Conservation (phyloP, 2,113 vertebrate species). For the Myotis davidii region DNA sequence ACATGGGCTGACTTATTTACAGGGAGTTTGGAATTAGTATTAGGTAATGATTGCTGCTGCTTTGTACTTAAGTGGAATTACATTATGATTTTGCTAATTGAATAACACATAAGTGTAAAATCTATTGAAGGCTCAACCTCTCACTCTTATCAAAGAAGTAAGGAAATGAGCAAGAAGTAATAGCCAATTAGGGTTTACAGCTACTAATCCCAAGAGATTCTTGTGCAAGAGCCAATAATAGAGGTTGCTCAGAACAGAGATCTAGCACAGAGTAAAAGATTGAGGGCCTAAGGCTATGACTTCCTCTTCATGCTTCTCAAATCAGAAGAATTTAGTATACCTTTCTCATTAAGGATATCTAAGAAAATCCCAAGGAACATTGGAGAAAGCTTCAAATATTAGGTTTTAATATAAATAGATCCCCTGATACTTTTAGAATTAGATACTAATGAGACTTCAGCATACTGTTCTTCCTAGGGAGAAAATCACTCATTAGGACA, state of each 20-base stretch:
- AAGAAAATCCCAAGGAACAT: not conserved
- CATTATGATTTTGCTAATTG: constrained; percentile 2
- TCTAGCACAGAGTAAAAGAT: not conserved
- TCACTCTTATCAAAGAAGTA: not conserved
- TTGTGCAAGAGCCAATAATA: not conserved
- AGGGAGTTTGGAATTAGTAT: constrained; percentile 1
- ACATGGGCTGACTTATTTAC: not conserved
- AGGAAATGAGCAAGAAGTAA: constrained; percentile 28
- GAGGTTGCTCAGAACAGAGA: not conserved
- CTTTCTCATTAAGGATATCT: not conserved
- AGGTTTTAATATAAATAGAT: not conserved
- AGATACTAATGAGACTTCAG: not conserved
- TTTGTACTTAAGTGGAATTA: not conserved
- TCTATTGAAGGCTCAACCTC: not conserved
- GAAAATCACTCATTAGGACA: not conserved
- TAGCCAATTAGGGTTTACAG: not conserved
- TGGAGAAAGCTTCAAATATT: not conserved
- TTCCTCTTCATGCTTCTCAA: not conserved
- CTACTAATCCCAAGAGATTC: not conserved
- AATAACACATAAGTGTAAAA: not conserved
- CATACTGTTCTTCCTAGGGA: not conserved
- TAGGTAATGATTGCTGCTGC: not conserved
- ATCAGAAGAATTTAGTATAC: not conserved
- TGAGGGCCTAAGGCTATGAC: not conserved
- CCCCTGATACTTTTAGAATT: not conserved